Evolutionary conservation across 2,888 invertebrate genomes (phyloP).

Genomic region (Stenichneumon culpator): DNA sequence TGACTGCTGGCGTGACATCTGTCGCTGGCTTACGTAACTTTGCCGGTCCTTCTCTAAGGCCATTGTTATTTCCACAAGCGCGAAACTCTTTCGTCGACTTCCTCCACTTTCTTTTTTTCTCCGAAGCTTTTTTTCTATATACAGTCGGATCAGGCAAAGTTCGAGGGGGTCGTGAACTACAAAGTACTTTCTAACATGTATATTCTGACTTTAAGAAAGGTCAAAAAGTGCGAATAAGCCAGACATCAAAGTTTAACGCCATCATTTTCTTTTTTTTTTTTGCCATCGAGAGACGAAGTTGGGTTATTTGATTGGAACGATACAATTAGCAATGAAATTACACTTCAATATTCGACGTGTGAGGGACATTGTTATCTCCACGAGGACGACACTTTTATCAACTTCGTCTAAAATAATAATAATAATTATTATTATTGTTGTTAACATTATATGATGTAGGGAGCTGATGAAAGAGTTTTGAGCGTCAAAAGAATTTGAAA

Average conservation of each 20-base stretch:
- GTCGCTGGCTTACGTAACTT: slow-evolving; percentile 66
- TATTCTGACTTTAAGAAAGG: neutral
- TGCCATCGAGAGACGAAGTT: neutral
- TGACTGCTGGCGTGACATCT: slow-evolving; percentile 66
- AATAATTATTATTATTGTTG: neutral
- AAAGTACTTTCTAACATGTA: no score
- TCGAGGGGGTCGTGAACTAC: no score
- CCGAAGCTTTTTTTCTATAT: neutral
- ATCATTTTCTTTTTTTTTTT: neutral
- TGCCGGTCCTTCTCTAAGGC: neutral
- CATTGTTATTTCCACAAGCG: slow-evolving; percentile 5
- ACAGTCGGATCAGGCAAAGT: neutral
- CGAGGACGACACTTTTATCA: neutral
- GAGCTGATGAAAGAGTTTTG: no score
- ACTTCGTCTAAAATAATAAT: neutral
- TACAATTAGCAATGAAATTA: neutral
- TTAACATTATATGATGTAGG: no score
- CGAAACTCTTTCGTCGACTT: neutral
- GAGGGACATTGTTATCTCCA: no score
- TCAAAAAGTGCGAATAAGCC: neutral
- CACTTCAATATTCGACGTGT: no score
- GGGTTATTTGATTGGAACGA: neutral
- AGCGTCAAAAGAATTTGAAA: no score
- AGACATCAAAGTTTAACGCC: neutral
- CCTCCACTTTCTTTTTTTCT: slow-evolving; percentile 23